These are phyloP conservation scores for Teinopalpus imperialis DNA, from an alignment of 2,888 invertebrate species.

Conservation along the genomic window DNA sequence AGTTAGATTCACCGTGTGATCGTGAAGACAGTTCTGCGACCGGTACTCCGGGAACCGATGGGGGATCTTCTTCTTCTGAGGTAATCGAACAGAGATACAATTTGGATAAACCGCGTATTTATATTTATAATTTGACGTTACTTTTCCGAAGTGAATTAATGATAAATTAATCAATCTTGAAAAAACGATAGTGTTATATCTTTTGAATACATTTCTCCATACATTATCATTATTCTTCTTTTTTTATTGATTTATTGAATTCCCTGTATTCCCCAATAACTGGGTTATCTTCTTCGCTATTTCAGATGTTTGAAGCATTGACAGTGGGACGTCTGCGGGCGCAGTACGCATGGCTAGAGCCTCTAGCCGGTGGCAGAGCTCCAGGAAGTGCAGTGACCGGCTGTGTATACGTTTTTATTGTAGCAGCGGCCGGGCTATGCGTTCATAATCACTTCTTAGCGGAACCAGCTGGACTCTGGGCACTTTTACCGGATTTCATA, in stretches of 20 bases:
- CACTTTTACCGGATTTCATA: conserved; percentile 83
- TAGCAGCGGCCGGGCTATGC: conserved; percentile 86
- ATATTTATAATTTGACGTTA: too few relatives aligned
- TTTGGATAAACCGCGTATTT: too few relatives aligned
- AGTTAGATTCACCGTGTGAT: conserved; percentile 79
- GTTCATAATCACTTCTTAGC: conserved; percentile 85
- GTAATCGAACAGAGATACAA: conserved; percentile 41
- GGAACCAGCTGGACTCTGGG: conserved; percentile 84
- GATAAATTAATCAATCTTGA: too few relatives aligned
- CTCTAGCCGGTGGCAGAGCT: conserved; percentile 86
- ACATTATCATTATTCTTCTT: too few relatives aligned
- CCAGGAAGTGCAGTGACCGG: conserved; percentile 89
- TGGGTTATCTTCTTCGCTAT: too few relatives aligned
- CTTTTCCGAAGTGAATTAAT: too few relatives aligned
- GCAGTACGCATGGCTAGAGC: conserved; percentile 88
- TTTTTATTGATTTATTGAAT: too few relatives aligned
- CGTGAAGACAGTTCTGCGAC: conserved; percentile 84
- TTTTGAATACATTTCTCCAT: too few relatives aligned
- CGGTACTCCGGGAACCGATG: conserved; percentile 83
- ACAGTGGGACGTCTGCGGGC: conserved; percentile 89
- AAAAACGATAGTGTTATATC: too few relatives aligned
- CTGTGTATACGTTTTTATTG: conserved; percentile 87
- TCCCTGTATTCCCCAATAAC: too few relatives aligned
- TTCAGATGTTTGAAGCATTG: conserved; percentile 80
- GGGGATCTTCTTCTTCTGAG: conserved; percentile 82